Conservation (phyloP, 2,113 vertebrate species). For the Dasyornis broadbenti region DNA sequence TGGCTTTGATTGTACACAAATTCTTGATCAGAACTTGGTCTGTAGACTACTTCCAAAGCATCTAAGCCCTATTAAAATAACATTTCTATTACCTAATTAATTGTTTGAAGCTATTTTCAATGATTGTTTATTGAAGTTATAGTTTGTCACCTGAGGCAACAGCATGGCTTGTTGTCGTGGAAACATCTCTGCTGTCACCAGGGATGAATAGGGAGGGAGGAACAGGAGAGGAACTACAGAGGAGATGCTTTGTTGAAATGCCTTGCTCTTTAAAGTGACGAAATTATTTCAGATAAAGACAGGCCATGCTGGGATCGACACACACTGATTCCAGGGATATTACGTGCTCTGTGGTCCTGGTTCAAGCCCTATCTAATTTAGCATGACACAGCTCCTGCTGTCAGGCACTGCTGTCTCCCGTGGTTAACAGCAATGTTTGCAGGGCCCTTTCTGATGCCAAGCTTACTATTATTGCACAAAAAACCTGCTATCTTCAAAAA, state of each 20-base stretch:
- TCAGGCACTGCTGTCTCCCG: neutral
- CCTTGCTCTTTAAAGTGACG: neutral
- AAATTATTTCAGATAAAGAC: neutral
- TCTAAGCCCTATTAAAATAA: constrained; percentile 37
- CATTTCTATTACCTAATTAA: constrained; percentile 38
- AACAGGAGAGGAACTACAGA: neutral
- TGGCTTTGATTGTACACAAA: neutral
- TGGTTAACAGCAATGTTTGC: neutral
- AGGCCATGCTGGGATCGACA: neutral
- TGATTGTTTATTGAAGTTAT: constrained; percentile 46
- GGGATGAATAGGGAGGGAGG: neutral
- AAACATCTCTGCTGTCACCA: constrained; percentile 41
- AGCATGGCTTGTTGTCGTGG: constrained; percentile 44
- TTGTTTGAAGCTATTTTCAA: constrained; percentile 30
- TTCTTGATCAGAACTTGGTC: neutral
- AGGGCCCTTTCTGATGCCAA: neutral
- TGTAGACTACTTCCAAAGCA: neutral
- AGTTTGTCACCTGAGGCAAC: constrained; percentile 52
- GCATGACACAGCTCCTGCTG: neutral
- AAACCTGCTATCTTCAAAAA: neutral
- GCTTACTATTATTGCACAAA: neutral
- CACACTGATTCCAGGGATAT: neutral
- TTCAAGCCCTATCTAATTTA: neutral
- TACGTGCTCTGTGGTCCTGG: neutral
- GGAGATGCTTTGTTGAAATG: constrained; percentile 12